phyloP scores from a whole-genome alignment of 2,888 invertebrate genomes.

The Heteropelma amictum region DNA sequence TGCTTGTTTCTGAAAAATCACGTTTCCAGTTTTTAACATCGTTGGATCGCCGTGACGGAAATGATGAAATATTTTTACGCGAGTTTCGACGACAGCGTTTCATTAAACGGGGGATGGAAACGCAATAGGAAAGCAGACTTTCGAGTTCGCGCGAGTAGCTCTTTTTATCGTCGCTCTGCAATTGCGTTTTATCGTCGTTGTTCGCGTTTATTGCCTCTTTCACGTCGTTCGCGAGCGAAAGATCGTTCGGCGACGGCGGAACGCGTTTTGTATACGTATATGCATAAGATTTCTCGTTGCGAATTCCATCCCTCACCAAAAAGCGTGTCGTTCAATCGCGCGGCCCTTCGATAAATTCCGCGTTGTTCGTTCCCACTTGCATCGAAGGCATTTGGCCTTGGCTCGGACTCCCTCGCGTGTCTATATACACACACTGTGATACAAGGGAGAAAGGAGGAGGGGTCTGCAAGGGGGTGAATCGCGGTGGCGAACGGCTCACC shows the following conservation, averaged over 20 bases:
- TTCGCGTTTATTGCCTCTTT: not conserved
- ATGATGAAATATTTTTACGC: too few species aligned
- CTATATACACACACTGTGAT: not conserved
- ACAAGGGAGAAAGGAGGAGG: slow-evolving; percentile 39
- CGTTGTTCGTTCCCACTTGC: not conserved
- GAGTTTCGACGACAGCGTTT: too few species aligned
- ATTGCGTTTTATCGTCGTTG: not conserved
- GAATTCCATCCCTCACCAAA: slow-evolving; percentile 30
- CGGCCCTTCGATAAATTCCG: slow-evolving; percentile 43
- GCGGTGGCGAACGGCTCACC: slow-evolving; percentile 37
- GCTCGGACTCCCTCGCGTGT: slow-evolving; percentile 60
- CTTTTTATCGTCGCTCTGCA: too few species aligned
- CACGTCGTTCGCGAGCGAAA: not conserved
- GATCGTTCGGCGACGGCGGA: slow-evolving; percentile 16
- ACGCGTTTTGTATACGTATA: slow-evolving; percentile 21
- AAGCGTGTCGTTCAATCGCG: slow-evolving; percentile 39
- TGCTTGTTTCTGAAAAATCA: too few species aligned
- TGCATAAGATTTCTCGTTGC: slow-evolving; percentile 28
- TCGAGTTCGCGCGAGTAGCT: too few species aligned
- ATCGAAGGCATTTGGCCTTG: slow-evolving; percentile 45
- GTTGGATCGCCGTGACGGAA: too few species aligned
- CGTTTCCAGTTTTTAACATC: too few species aligned
- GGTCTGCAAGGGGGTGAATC: slow-evolving; percentile 35
- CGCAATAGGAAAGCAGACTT: too few species aligned
- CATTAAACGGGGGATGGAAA: too few species aligned